phyloP scores from a whole-genome alignment of 1,140 invertebrate genomes.

The Oedothorax gibbosus region DNA sequence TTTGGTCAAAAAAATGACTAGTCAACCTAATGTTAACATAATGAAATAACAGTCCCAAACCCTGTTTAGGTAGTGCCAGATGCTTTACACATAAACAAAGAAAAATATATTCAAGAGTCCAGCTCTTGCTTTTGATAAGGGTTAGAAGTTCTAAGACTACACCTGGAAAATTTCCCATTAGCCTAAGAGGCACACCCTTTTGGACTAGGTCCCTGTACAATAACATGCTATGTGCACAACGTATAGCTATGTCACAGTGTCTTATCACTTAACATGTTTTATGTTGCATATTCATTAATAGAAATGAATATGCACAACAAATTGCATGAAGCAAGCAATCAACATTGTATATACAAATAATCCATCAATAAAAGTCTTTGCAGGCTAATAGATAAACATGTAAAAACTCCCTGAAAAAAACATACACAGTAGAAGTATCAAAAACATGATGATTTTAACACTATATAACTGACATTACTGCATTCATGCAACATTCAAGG shows the following conservation, averaged over 20 bases:
- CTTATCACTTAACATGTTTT: conserved; percentile 51
- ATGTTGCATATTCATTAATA: conserved; percentile 48
- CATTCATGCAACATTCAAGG: conserved; percentile 3
- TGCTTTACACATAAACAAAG: conserved; percentile 55
- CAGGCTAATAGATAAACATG: conserved; percentile 44
- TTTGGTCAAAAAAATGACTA: conserved; percentile 59
- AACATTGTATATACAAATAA: conserved; percentile 60
- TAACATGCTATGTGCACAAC: conserved; percentile 54
- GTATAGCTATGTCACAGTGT: conserved; percentile 35
- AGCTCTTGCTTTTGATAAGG: conserved; percentile 50
- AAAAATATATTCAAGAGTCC: conserved; percentile 61
- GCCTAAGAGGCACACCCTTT: conserved; percentile 55
- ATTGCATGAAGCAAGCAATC: conserved; percentile 55
- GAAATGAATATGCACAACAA: conserved; percentile 59
- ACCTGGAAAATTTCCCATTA: conserved; percentile 52
- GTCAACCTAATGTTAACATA: conserved; percentile 55
- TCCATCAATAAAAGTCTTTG: conserved; percentile 44
- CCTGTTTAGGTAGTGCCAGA: conserved; percentile 55
- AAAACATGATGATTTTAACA: conserved; percentile 38
- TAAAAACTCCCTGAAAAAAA: conserved; percentile 60
- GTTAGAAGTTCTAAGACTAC: conserved; percentile 31
- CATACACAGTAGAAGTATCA: conserved; percentile 54
- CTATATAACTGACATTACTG: conserved; percentile 12
- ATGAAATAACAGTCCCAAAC: conserved; percentile 59
- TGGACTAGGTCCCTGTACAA: conserved; percentile 60